These are phyloP conservation scores for Acanthosepion lycidas DNA, from an alignment of 2,888 invertebrate species.

Conservation along the genomic window DNA sequence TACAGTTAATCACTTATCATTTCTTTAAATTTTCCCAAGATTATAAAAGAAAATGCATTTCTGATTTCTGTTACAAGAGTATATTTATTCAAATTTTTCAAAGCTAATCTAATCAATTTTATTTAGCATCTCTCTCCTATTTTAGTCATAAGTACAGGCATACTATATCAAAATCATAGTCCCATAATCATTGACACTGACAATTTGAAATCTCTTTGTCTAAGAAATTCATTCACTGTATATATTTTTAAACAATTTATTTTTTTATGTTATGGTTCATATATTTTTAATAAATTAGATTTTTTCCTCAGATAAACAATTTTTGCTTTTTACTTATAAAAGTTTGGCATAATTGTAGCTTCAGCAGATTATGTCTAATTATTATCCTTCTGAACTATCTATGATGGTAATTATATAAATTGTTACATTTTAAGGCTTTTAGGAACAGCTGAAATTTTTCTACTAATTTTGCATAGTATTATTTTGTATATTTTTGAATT, in stretches of 20 bases:
- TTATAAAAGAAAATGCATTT: no score
- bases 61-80: no score
- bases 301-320: not conserved
- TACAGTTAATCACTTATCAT: no score
- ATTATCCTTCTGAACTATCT: not conserved
- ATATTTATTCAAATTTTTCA: not conserved
- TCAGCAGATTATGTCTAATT: not conserved
- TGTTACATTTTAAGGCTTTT: not conserved
- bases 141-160: not conserved
- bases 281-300: not conserved
- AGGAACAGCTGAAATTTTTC: not conserved
- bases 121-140: not conserved
- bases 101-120: not conserved
- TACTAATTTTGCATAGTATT: not conserved
- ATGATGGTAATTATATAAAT: not conserved
- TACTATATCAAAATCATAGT: not conserved
- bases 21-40: no score
- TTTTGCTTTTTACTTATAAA: no score
- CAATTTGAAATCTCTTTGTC: not conserved
- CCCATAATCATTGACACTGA: not conserved
- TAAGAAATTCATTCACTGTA: not conserved
- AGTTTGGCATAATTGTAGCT: not conserved
- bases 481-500: not conserved
- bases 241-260: not conserved
- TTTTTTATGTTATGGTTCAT: not conserved